These are phyloP conservation scores for Cetoscarus ocellatus DNA, from an alignment of 2,797 vertebrate genomes.

Conservation along the genomic window DNA sequence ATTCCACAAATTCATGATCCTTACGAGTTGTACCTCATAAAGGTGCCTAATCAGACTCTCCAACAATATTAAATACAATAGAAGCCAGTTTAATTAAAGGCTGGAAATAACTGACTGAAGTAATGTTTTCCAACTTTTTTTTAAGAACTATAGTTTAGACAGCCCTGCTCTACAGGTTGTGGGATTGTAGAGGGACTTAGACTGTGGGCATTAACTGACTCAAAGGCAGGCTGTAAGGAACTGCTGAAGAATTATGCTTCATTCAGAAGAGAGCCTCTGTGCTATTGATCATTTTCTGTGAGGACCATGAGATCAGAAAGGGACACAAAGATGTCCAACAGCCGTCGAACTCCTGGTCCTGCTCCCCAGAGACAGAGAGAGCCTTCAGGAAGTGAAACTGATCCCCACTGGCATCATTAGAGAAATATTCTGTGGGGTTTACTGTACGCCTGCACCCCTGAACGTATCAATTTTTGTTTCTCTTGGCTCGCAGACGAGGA, in stretches of 20 bases:
- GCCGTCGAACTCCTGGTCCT: slow-evolving; percentile 24
- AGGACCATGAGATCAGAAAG: slow-evolving; percentile 19
- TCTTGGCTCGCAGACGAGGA: slow-evolving; percentile 77
- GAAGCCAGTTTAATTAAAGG: too few species aligned
- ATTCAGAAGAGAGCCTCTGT: not conserved
- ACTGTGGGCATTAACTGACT: not conserved
- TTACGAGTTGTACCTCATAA: too few species aligned
- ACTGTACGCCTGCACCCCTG: slow-evolving; percentile 70
- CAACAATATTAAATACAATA: too few species aligned
- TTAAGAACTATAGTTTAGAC: too few species aligned
- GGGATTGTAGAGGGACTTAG: not conserved
- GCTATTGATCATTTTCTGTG: not conserved
- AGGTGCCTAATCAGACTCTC: too few species aligned
- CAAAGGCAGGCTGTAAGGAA: not conserved
- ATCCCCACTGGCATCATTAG: slow-evolving; percentile 80
- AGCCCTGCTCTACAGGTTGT: not conserved
- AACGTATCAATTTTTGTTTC: slow-evolving; percentile 83
- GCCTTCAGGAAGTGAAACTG: slow-evolving; percentile 78
- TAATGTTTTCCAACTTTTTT: too few species aligned
- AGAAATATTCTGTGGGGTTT: slow-evolving; percentile 81
- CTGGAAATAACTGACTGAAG: too few species aligned
- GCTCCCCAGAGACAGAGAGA: slow-evolving; percentile 49
- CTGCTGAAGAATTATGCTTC: not conserved
- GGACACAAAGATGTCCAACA: slow-evolving; percentile 50
- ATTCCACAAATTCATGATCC: too few species aligned